phyloP scores from a whole-genome alignment of 1,140 invertebrate genomes.

The Pachyrhynchus sulphureomaculatus region DNA sequence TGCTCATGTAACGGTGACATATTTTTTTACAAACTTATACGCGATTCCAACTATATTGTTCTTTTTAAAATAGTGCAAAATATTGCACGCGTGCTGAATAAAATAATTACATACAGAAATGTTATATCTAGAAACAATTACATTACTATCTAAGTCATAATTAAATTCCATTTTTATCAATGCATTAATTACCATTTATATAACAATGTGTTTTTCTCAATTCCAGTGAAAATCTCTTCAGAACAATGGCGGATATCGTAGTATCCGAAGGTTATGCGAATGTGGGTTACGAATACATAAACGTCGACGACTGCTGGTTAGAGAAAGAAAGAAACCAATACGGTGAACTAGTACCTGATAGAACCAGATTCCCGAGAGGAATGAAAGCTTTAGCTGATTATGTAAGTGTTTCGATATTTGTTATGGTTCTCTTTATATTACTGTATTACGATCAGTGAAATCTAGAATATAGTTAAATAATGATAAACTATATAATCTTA shows the following conservation, averaged over 20 bases:
- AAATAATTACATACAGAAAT: too few species aligned
- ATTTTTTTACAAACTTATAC: too few species aligned
- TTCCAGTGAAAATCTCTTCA: slow-evolving; percentile 86
- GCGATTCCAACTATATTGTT: too few species aligned
- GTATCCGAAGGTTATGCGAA: slow-evolving; percentile 86
- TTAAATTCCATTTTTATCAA: too few species aligned
- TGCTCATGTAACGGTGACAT: too few species aligned
- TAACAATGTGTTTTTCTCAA: slow-evolving; percentile 9
- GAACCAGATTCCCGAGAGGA: slow-evolving; percentile 85
- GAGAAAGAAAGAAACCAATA: slow-evolving; percentile 73
- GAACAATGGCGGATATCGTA: slow-evolving; percentile 87
- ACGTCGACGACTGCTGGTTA: slow-evolving; percentile 95
- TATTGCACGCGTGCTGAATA: too few species aligned
- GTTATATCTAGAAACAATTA: too few species aligned
- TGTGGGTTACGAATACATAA: slow-evolving; percentile 90
- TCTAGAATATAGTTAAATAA: background rate
- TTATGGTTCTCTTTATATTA: background rate
- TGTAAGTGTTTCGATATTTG: slow-evolving; percentile 64
- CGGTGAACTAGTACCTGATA: slow-evolving; percentile 83
- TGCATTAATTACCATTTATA: too few species aligned
- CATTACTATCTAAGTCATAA: background rate
- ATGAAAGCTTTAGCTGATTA: slow-evolving; percentile 89
- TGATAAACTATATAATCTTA: too few species aligned
- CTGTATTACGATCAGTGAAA: background rate
- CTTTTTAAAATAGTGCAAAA: too few species aligned